These are phyloP conservation scores for Limanda limanda DNA, from an alignment of 2,113 vertebrate genomes.

Conservation along the genomic window DNA sequence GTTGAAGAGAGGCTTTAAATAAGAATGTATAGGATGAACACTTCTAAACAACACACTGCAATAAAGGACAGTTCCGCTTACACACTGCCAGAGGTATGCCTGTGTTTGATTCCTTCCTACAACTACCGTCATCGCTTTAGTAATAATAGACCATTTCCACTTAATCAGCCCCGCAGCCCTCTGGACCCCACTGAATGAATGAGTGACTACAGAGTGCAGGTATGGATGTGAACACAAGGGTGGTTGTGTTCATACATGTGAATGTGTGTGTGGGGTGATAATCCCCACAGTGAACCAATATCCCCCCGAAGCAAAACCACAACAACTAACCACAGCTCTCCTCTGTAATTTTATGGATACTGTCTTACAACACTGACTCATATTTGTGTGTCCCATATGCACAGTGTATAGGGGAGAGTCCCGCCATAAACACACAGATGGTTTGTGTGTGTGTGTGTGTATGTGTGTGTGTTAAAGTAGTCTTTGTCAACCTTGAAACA, in stretches of 20 bases:
- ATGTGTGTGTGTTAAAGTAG: not conserved
- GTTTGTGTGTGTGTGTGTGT: not conserved
- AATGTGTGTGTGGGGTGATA: conserved; percentile 25
- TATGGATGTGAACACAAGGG: conserved; percentile 11
- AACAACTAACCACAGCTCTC: conserved; percentile 45
- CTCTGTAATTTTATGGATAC: conserved; percentile 36
- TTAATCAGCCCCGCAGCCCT: conserved; percentile 56
- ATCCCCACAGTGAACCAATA: conserved; percentile 18
- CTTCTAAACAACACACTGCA: not conserved
- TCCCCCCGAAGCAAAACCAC: conserved; percentile 61
- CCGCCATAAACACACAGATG: conserved; percentile 8
- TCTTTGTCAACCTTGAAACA: conserved; percentile 9
- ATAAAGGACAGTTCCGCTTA: conserved; percentile 32
- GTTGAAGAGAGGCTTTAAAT: too few species aligned
- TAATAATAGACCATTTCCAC: conserved; percentile 75
- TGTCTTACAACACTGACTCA: conserved; percentile 32
- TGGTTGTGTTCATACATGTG: not conserved
- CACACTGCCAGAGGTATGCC: conserved; percentile 55
- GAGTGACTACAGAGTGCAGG: conserved; percentile 24
- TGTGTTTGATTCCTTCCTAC: conserved; percentile 53
- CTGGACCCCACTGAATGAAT: conserved; percentile 34
- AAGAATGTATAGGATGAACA: not conserved
- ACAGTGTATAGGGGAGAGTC: not conserved
- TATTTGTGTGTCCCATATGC: conserved; percentile 14
- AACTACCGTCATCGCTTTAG: conserved; percentile 65